These are phyloP conservation scores for Sebastes taczanowskii DNA, from an alignment of 2,797 vertebrate genomes.

Conservation along the genomic window DNA sequence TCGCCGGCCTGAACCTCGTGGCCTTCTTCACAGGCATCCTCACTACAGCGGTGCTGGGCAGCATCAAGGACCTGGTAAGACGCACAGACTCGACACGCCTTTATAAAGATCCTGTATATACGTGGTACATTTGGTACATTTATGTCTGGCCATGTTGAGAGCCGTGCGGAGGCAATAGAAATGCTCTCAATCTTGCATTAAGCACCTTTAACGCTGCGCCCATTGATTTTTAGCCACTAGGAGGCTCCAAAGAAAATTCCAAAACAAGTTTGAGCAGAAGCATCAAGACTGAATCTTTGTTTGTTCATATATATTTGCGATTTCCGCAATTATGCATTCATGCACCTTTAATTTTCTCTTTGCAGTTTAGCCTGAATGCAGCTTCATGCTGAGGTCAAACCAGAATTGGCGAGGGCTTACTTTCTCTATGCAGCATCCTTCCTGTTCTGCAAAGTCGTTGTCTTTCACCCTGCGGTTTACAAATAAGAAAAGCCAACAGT, in stretches of 20 bases:
- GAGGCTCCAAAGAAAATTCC: not conserved
- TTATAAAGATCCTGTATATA: not conserved
- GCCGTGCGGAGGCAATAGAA: too few species aligned
- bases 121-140: not conserved
- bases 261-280: not conserved
- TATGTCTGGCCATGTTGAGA: too few species aligned
- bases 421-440: not conserved
- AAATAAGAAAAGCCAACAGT: not conserved
- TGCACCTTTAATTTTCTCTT: not conserved
- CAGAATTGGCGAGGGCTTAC: not conserved
- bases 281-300: not conserved
- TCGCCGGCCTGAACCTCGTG: slow-evolving; percentile 71
- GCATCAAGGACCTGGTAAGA: slow-evolving; percentile 76
- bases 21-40: slow-evolving; percentile 76
- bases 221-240: not conserved
- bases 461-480: not conserved
- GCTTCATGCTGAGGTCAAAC: not conserved
- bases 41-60: slow-evolving; percentile 78
- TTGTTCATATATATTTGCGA: not conserved
- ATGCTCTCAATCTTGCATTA: too few species aligned
- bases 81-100: not conserved
- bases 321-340: too few species aligned
- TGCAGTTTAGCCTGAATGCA: not conserved
- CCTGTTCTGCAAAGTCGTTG: not conserved
- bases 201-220: not conserved